phyloP scores from a whole-genome alignment of 1,140 invertebrate genomes.

The Aphelenchoides besseyi region DNA sequence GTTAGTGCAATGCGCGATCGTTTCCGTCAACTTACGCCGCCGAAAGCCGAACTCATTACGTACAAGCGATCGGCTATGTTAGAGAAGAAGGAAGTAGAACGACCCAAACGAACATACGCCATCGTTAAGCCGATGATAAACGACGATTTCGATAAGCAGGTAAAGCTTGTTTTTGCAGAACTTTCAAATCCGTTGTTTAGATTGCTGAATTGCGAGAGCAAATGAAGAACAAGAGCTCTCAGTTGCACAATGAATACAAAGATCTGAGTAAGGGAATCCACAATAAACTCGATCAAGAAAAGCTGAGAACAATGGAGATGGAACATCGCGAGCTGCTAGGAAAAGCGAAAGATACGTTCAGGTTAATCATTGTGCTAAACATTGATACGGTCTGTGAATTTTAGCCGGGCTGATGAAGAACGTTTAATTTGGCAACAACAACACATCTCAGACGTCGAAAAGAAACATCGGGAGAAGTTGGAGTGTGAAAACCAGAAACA shows the following conservation, averaged over 20 bases:
- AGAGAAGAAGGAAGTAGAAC: slow-evolving; percentile 26
- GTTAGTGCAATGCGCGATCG: slow-evolving; percentile 49
- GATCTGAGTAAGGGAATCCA: slow-evolving; percentile 46
- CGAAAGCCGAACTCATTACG: slow-evolving; percentile 44
- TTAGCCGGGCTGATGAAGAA: slow-evolving; percentile 26
- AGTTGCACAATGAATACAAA: slow-evolving; percentile 41
- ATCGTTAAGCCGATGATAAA: slow-evolving; percentile 55
- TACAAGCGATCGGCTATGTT: slow-evolving; percentile 57
- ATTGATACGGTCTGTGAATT: not conserved
- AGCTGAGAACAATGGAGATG: slow-evolving; percentile 36
- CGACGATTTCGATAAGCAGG: slow-evolving; percentile 59
- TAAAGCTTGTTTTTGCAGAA: slow-evolving; percentile 10
- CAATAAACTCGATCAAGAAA: slow-evolving; percentile 33
- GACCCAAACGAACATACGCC: slow-evolving; percentile 48
- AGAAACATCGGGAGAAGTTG: slow-evolving; percentile 3
- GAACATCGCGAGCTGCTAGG: slow-evolving; percentile 31
- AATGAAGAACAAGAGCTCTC: slow-evolving; percentile 34
- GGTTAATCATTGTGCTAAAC: not conserved
- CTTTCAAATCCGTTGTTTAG: slow-evolving; percentile 17
- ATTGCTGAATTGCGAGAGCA: slow-evolving; percentile 53
- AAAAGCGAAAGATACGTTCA: slow-evolving; percentile 14
- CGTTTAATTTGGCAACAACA: not conserved
- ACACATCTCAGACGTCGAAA: slow-evolving; percentile 10
- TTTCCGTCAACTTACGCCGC: slow-evolving; percentile 36
- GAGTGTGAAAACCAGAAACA: slow-evolving; percentile 12